A percentile compares a stretch with the other conserved stretches of the same genome.
These are phyloP conservation scores for Cirrhinus molitorella DNA, from an alignment of 2,797 vertebrate species.

Conservation along the genomic window DNA sequence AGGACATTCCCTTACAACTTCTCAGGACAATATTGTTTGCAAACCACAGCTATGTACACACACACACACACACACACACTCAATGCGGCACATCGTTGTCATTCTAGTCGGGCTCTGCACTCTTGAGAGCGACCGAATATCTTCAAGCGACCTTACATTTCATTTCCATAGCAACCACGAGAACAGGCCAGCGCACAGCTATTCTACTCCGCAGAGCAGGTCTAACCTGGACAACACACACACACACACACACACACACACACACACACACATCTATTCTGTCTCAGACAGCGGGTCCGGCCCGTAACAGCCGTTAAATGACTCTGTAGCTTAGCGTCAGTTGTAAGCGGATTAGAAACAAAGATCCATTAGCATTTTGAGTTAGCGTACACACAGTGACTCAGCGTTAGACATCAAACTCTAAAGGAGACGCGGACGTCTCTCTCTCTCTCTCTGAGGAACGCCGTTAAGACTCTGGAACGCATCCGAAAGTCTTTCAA, in stretches of 20 bases:
- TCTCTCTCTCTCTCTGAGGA: not conserved
- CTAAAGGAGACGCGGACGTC: not conserved
- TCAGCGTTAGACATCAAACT: slow-evolving; percentile 29
- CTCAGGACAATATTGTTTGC: not conserved
- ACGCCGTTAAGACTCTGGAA: not conserved
- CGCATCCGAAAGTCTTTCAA: not conserved
- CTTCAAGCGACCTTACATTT: slow-evolving; percentile 48
- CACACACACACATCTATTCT: not conserved
- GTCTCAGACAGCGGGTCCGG: not conserved
- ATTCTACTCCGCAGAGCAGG: slow-evolving; percentile 1
- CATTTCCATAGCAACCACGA: slow-evolving; percentile 59
- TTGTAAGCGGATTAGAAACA: slow-evolving; percentile 51
- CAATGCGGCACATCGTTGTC: slow-evolving; percentile 31
- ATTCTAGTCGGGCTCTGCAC: slow-evolving; percentile 37
- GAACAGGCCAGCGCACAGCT: slow-evolving; percentile 11
- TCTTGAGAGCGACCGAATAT: slow-evolving; percentile 41
- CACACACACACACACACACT: not conserved
- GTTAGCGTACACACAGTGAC: slow-evolving; percentile 30
- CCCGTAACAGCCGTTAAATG: slow-evolving; percentile 39
- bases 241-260: not conserved
- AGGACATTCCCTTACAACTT: not conserved
- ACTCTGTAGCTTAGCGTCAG: slow-evolving; percentile 41
- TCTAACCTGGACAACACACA: slow-evolving; percentile 12
- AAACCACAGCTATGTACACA: not conserved
- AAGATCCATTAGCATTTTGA: slow-evolving; percentile 53